Base-by-base conservation (phyloP, 2,113 vertebrate genomes). In the Lipotes vexillifer region DNA sequence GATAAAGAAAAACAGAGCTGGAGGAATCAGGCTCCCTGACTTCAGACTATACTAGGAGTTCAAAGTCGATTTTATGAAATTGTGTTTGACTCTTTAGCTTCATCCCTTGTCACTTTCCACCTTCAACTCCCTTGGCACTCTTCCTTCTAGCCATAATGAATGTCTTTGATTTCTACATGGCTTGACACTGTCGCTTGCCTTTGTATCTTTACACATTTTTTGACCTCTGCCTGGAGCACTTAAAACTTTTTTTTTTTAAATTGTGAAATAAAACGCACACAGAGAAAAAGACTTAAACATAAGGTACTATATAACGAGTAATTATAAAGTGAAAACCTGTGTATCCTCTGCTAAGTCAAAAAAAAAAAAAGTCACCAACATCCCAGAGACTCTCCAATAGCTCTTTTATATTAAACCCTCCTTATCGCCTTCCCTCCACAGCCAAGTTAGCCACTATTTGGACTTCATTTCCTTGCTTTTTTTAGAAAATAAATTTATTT, bases 271-370 rank as follows among this genome's bases (percentile, higher is more conserved):
- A 93, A 66, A 41, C 12, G 80, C 38, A 84, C 41, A 20, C 1
- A 77, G n/a, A 77, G 49, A 83, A 83, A 92, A 91, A 81, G 41
- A 41, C 8, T 80, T 91, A 74, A 88, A 49, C 52, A 71, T 36
- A 69, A 44, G 57, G 17, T 80, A 59, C 33, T 63, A 72, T 55
- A 29, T 83, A 80, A 74, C 59, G 46, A 72, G 21, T 88, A 88
- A 77, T 80, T 82, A 88, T 61, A n/a, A 92, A 68, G 11, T 46
- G 36, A 88, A 84, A 3, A 66, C 46, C 38, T 36, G 0, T n/a
- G 3, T 63, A 10, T 36, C 18, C 33, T 81, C 17, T 66, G 25
- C 10, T 61, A 75, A 78, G 74, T 57, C 27, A 87, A 82, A 29
- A 88, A 88, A 71, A 10, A 61, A 11, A 55, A 87, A 49, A 17